These are phyloP conservation scores for Drosophila pallidifrons DNA, from an alignment of 1,140 invertebrate genomes.

Conservation along the genomic window DNA sequence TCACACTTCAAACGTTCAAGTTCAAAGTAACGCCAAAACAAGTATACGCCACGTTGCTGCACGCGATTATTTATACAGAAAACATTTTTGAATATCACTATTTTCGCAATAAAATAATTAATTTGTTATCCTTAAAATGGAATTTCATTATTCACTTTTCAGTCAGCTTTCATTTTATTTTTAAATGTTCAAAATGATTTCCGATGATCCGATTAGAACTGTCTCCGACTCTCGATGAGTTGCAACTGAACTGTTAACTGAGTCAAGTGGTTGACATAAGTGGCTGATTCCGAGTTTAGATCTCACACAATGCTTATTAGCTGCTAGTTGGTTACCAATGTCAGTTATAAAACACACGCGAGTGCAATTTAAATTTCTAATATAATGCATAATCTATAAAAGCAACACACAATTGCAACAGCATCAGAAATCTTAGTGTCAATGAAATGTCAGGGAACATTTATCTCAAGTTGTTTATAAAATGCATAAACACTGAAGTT, in stretches of 20 bases:
- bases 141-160: neutral
- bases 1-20: neutral
- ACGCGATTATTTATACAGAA: neutral
- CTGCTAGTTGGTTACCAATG: conserved; percentile 27
- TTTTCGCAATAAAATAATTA: neutral
- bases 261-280: conserved; percentile 24
- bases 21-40: neutral
- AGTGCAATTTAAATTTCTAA: conserved; percentile 36
- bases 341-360: conserved; percentile 27
- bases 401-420: neutral
- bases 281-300: conserved; percentile 22
- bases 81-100: neutral
- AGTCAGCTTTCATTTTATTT: too few species aligned
- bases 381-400: conserved; percentile 30
- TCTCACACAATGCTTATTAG: conserved; percentile 36
- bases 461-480: conserved; percentile 5
- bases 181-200: neutral
- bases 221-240: conserved; percentile 15
- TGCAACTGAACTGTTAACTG: conserved; percentile 31
- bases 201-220: conserved; percentile 16
- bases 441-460: conserved; percentile 30
- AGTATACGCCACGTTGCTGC: conserved; percentile 1
- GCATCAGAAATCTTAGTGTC: conserved; percentile 1
- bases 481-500: neutral
- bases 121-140: neutral